Evolutionary conservation across 2,797 vertebrate genomes (phyloP).

Genomic region (Anabas testudineus): DNA sequence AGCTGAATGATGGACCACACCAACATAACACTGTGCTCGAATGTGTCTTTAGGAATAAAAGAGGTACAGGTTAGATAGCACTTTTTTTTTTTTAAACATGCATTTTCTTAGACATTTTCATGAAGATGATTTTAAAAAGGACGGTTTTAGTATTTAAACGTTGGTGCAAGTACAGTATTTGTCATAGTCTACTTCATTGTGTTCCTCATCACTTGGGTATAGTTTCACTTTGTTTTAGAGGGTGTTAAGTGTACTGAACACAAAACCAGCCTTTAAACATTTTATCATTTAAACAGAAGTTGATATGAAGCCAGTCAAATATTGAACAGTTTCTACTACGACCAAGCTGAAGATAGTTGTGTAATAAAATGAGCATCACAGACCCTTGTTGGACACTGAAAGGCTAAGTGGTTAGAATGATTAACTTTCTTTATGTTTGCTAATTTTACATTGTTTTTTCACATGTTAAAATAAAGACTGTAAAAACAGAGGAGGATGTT

Average conservation of each 20-base stretch:
- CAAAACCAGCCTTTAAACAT: not conserved
- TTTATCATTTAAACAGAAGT: not conserved
- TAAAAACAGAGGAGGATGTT: conserved; percentile 13
- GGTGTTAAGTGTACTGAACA: not conserved
- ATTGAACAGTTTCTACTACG: not conserved
- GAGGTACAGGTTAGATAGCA: not conserved
- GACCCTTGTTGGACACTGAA: not conserved
- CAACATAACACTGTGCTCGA: not conserved
- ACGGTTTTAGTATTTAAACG: not conserved
- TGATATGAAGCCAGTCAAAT: not conserved
- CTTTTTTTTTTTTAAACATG: not conserved
- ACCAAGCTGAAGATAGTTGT: not conserved
- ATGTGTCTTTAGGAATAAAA: not conserved
- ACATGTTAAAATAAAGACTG: conserved; percentile 48
- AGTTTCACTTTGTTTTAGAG: not conserved
- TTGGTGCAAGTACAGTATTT: not conserved
- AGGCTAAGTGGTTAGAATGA: not conserved
- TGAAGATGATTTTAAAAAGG: not conserved
- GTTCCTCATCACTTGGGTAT: not conserved
- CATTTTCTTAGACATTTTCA: not conserved
- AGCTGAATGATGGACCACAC: conserved; percentile 50
- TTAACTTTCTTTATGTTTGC: conserved; percentile 19
- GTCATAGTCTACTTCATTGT: not conserved
- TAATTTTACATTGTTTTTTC: conserved; percentile 27
- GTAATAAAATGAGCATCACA: not conserved